Base-by-base conservation (phyloP, 1,140 invertebrate species). In the Lucilia cuprina region DNA sequence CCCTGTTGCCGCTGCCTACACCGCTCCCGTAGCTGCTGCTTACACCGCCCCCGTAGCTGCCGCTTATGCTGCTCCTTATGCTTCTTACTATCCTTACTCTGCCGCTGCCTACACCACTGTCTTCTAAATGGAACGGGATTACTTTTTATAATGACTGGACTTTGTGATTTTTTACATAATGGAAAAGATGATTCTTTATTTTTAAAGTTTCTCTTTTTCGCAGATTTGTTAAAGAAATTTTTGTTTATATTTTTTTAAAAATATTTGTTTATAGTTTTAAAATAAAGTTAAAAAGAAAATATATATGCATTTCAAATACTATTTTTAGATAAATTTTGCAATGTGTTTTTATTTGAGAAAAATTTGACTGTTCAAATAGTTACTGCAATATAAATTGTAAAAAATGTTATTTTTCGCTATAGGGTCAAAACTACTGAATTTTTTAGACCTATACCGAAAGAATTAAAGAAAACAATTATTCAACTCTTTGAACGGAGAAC, bases 1-100 rank as follows among this genome's bases (percentile, higher is more conserved):
- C 74, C 86, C 70, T 74, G 84, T 86, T 30, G 85, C 87, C 84
- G 74, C 88, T 70, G 88, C 88, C 35, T 87, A 88, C 82, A 87
- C 86, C 82, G 87, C 90, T 60, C 87, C 89, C 0, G 86, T 87
- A 55, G 86, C 87, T 10, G 87, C 88, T 8, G 85, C 87, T 14
- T 88, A 88, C 60, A 84, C 86, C 5, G 86, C 86, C 0, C 74
- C 83, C 55, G 84, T 85, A 14, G 87, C 88, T 55, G 85, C 87
- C 19, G 84, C 88, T 8, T 88, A 88, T 12, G 84, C 82, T 30
- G 85, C 86, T 74, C 86, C 78, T 60, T 84, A 86, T 74, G 85
- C 88, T 83, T 75, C 88, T 75, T 87, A 87, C n/a, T 88, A 89
- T 84, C 86, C 87, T 14, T 88, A 70, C 78, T 82, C 41, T 74